phyloP scores from a whole-genome alignment of 1,140 invertebrate species.

The Drosophila trapezifrons region DNA sequence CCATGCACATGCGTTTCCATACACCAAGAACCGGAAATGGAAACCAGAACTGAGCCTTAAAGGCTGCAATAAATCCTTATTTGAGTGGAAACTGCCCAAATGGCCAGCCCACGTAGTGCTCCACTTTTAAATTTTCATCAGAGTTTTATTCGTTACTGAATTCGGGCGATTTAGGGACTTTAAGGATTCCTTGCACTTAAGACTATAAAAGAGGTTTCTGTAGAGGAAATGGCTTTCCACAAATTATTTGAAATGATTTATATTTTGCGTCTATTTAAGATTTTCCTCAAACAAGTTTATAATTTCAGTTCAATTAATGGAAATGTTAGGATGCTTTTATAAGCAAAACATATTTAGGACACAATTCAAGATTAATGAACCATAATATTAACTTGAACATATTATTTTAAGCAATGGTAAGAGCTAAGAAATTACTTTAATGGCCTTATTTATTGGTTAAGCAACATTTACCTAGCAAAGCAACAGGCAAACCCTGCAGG shows the following conservation, averaged over 20 bases:
- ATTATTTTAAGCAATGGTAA: neutral
- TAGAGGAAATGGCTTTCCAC: too few relatives aligned
- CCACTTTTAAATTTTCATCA: neutral
- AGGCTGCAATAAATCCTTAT: constrained; percentile 17
- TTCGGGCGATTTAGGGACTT: neutral
- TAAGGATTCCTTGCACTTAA: neutral
- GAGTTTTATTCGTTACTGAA: neutral
- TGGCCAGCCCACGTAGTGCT: neutral
- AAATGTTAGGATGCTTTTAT: neutral
- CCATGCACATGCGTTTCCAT: constrained; percentile 32
- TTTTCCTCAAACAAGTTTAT: neutral
- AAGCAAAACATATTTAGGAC: neutral
- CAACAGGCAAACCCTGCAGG: constrained; percentile 2
- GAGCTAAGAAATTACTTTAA: neutral
- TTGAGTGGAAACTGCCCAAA: constrained; percentile 7
- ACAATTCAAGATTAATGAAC: neutral
- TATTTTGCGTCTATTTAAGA: neutral
- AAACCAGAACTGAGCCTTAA: constrained; percentile 14
- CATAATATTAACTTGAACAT: neutral
- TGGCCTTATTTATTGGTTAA: constrained; percentile 14
- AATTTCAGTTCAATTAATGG: neutral
- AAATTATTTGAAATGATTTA: too few relatives aligned
- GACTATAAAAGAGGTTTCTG: too few relatives aligned
- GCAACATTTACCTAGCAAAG: constrained; percentile 1
- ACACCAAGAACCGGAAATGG: constrained; percentile 8